Conservation (phyloP, 1,140 invertebrate genomes). For the Pseudomyrmex dendroicus region DNA sequence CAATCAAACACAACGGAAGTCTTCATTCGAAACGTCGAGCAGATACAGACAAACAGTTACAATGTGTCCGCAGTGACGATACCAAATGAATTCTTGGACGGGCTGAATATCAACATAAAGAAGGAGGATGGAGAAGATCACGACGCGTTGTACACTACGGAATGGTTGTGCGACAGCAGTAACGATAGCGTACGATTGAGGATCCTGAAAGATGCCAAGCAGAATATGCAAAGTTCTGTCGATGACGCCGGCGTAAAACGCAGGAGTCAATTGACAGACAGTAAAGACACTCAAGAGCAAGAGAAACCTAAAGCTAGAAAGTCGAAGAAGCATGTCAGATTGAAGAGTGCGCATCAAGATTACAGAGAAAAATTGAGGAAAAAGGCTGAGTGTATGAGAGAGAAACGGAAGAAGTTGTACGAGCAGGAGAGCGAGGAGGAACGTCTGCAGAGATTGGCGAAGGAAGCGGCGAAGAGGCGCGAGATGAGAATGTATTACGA, state of each 20-base stretch:
- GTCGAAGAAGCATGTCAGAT: slow-evolving; percentile 53
- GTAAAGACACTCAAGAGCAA: slow-evolving; percentile 9
- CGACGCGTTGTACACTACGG: slow-evolving; percentile 63
- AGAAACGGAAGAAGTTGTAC: slow-evolving; percentile 74
- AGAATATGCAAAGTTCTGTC: slow-evolving; percentile 55
- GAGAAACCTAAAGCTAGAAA: slow-evolving; percentile 52
- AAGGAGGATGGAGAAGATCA: slow-evolving; percentile 64
- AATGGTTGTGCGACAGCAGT: slow-evolving; percentile 68
- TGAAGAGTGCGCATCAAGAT: slow-evolving; percentile 55
- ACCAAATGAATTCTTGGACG: slow-evolving; percentile 64
- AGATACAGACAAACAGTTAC: slow-evolving; percentile 63
- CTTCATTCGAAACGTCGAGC: slow-evolving; percentile 65
- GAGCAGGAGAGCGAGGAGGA: slow-evolving; percentile 74
- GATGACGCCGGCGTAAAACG: slow-evolving; percentile 46
- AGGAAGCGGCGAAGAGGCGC: slow-evolving; percentile 73
- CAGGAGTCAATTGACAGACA: slow-evolving; percentile 31
- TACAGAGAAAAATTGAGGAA: slow-evolving; percentile 69
- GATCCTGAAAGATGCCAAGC: slow-evolving; percentile 61
- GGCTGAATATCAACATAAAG: slow-evolving; percentile 72
- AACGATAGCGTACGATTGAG: slow-evolving; percentile 61
- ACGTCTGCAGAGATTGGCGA: slow-evolving; percentile 68
- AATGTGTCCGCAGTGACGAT: slow-evolving; percentile 68
- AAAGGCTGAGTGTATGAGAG: slow-evolving; percentile 76
- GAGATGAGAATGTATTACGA: slow-evolving; percentile 79
- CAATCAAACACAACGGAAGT: slow-evolving; percentile 59